These are phyloP conservation scores for Pseudopodoces humilis DNA, from an alignment of 2,113 vertebrate species.

Conservation along the genomic window DNA sequence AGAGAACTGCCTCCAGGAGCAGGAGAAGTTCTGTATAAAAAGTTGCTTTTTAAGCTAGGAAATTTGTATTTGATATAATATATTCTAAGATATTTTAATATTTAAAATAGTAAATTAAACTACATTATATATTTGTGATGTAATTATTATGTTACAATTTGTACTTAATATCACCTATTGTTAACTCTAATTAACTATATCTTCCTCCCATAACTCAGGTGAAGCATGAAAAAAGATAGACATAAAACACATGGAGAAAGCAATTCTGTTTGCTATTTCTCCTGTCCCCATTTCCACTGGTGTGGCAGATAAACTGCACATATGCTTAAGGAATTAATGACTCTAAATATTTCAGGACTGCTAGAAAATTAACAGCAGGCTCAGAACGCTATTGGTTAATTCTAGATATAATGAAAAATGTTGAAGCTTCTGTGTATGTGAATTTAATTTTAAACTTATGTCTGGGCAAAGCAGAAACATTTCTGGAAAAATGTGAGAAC, in stretches of 20 bases:
- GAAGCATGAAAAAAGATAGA: not conserved
- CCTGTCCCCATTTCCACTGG: not conserved
- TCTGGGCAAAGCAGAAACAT: not conserved
- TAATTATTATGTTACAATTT: not conserved
- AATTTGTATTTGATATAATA: not conserved
- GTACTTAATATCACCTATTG: not conserved
- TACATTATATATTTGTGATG: not conserved
- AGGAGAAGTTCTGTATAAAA: not conserved
- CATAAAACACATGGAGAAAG: not conserved
- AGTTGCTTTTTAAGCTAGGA: not conserved
- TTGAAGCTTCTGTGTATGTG: not conserved
- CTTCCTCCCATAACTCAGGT: not conserved
- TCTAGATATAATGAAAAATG: not conserved
- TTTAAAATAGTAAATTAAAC: not conserved
- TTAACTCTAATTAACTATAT: not conserved
- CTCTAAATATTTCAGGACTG: not conserved
- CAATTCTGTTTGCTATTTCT: not conserved
- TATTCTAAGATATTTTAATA: not conserved
- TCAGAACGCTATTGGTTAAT: not conserved
- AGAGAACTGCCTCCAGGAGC: not conserved
- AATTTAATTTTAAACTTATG: not conserved
- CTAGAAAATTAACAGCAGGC: not conserved
- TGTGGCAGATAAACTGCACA: not conserved
- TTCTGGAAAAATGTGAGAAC: not conserved
- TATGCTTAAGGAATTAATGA: not conserved